Evolutionary conservation across 2,888 invertebrate species (phyloP).

Genomic region (Netelia melanura): DNA sequence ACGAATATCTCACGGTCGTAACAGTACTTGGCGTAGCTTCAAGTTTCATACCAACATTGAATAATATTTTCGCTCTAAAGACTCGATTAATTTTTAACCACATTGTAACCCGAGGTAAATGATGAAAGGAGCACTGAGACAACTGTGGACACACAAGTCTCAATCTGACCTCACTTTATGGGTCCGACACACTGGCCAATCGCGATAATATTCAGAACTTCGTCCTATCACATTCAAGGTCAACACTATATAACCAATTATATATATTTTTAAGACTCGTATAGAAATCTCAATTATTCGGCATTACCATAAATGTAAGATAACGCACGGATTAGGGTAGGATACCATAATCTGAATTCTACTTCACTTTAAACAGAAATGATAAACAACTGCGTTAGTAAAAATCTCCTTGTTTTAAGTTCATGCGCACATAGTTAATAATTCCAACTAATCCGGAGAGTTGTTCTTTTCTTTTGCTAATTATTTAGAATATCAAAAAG

Average conservation of each 20-base stretch:
- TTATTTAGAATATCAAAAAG: too few relatives aligned
- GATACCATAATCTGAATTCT: too few relatives aligned
- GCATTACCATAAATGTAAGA: too few relatives aligned
- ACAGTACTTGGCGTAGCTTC: neutral
- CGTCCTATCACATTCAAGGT: neutral
- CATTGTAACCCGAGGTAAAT: constrained; percentile 4
- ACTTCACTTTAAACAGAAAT: too few relatives aligned
- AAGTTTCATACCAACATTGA: constrained; percentile 10
- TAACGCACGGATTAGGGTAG: too few relatives aligned
- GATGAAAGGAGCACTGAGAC: neutral
- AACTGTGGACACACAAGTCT: neutral
- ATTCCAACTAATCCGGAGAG: too few relatives aligned
- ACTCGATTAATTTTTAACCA: constrained; percentile 19
- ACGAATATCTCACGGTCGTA: constrained; percentile 11
- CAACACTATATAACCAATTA: neutral
- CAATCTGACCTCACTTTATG: neutral
- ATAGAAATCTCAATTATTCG: too few relatives aligned
- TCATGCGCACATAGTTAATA: too few relatives aligned
- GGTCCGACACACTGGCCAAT: neutral
- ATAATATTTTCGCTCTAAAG: neutral
- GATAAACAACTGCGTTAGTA: too few relatives aligned
- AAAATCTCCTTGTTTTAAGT: too few relatives aligned
- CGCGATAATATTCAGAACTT: neutral
- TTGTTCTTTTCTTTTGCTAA: too few relatives aligned
- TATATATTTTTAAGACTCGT: too few relatives aligned